Conservation (phyloP, 2,113 vertebrate genomes). For the Polyodon spathula region DNA sequence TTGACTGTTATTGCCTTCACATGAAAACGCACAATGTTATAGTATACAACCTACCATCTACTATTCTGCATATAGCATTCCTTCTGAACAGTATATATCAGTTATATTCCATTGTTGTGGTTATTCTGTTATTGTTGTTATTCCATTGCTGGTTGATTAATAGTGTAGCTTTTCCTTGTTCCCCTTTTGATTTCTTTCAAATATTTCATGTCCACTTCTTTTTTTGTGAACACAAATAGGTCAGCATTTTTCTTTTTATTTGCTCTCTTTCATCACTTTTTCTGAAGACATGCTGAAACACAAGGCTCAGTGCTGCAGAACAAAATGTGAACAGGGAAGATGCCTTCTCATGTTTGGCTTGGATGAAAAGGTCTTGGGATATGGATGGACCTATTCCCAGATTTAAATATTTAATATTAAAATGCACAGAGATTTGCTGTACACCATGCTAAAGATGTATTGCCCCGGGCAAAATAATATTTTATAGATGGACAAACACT, state of each 20-base stretch:
- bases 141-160: not conserved
- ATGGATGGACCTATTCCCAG: constrained; percentile 47
- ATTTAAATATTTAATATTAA: constrained; percentile 75
- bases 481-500: constrained; percentile 49
- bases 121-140: no score
- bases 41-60: no score
- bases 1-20: no score
- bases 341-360: constrained; percentile 27
- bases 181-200: not conserved
- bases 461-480: constrained; percentile 68
- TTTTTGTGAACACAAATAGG: constrained; percentile 39
- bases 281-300: constrained; percentile 36
- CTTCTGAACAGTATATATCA: no score
- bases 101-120: no score
- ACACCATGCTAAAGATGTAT: constrained; percentile 64
- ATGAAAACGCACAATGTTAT: no score
- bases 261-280: not conserved
- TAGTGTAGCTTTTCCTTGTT: not conserved
- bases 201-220: not conserved
- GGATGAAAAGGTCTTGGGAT: constrained; percentile 33
- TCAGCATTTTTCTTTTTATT: constrained; percentile 3
- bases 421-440: constrained; percentile 64
- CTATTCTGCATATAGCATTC: no score
- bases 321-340: constrained; percentile 17
- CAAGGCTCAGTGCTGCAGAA: constrained; percentile 39